phyloP scores from a whole-genome alignment of 2,888 invertebrate species.

The Seladonia tumulorum region DNA sequence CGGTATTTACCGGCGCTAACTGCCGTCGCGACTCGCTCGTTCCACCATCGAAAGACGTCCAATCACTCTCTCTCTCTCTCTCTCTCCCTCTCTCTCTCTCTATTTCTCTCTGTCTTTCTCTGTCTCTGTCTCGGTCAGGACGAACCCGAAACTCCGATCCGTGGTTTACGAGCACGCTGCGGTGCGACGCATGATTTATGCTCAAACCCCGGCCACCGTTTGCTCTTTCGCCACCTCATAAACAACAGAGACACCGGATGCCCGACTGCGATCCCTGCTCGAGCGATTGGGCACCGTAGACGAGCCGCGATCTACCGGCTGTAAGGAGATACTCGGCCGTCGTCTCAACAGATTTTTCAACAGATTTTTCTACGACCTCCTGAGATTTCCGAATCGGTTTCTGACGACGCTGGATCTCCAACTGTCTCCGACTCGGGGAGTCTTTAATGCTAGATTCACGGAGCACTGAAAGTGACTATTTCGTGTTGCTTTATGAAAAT shows the following conservation, averaged over 20 bases:
- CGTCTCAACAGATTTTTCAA: neutral
- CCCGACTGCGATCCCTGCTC: conserved; percentile 20
- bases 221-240: conserved; percentile 30
- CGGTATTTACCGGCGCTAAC: neutral
- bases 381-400: neutral
- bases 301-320: neutral
- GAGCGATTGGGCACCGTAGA: conserved; percentile 45
- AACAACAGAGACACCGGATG: conserved; percentile 36
- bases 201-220: conserved; percentile 11
- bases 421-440: neutral
- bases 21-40: neutral
- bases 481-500: too few relatives aligned
- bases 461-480: too few relatives aligned
- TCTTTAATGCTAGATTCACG: too few relatives aligned
- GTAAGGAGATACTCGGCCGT: neutral
- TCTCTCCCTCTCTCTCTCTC: neutral
- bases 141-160: conserved; percentile 5
- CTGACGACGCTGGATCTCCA: neutral
- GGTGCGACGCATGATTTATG: conserved; percentile 8
- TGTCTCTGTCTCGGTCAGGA: neutral
- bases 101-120: neutral
- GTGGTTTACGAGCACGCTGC: conserved; percentile 28
- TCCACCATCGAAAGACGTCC: neutral
- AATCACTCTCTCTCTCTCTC: neutral
- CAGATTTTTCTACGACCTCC: neutral